Evolutionary conservation across 1,140 invertebrate genomes (phyloP), one percentile per base, ranked within the genome.

Genomic region (Helicoverpa armigera): DNA sequence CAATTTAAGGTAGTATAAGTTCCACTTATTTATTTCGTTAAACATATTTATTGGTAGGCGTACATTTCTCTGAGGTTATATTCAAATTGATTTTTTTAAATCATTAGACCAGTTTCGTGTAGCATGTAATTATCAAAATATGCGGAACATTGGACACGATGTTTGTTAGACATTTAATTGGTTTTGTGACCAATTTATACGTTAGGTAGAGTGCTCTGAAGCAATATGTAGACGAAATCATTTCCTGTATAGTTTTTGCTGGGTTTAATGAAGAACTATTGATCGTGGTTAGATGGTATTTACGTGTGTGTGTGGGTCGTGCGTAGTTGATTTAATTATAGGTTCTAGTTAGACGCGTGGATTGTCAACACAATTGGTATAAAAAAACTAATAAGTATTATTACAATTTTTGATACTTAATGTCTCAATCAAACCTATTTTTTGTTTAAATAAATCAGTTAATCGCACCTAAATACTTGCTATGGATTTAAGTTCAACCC

Each of bases 231-330:
- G 83, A 86, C 81, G 67, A 82, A 85, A 83, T 85, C 53, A 84
- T 83, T 88, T 88, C 88, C 86, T 87, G 79, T 60, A 85, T 70
- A 78, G 16, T 74, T 85, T 86, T 88, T 88, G 81, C 54, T 72
- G 14, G 83, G 70, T 82, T 67, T 81, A 58, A 83, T 67, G 60
- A 51, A 83, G 60, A 79, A 73, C 80, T 84, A 65, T 77, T 77
- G 85, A 83, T 84, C 73, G 75, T 80, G 73, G 76, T 82, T 76
- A 80, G 75, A 69, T 48, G 69, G 69, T 75, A 61, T 61, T 50
- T 16, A 29, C 12, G 50, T n/a, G 29, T 13, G 56, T 61, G 58
- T 61, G n/a, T 60, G 16, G 43, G 73, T 50, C 10, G 63, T 48
- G 11, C 51, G 54, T 61, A 43, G 48, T 75, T 75, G 35, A 61